Percentiles rank a stretch among this genome's conserved stretches.
Evolutionary conservation across 2,888 invertebrate species (phyloP).

Genomic region (Scaptodrosophila latifasciaeformis): DNA sequence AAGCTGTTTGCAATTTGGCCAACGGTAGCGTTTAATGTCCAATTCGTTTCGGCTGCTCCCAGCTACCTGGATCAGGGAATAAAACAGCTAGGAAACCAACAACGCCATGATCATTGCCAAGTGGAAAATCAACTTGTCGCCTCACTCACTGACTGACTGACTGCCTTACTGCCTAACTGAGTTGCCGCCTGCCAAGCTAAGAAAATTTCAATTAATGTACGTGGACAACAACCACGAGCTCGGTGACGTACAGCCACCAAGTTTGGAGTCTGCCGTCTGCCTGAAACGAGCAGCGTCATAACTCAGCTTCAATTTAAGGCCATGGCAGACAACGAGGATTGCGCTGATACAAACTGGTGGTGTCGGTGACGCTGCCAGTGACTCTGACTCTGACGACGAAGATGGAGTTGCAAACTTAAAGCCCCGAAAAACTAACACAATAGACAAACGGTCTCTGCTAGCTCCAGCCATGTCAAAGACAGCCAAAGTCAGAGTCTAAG

Average conservation of each 20-base stretch:
- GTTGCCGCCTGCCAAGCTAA: slow-evolving; percentile 7
- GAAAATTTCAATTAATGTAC: slow-evolving; percentile 53
- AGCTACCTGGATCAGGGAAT: slow-evolving; percentile 1
- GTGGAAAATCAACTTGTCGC: slow-evolving; percentile 67
- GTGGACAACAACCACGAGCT: neutral
- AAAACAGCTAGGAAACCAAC: no score
- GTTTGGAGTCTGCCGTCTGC: slow-evolving; percentile 4
- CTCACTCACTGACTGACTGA: no score
- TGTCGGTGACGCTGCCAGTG: slow-evolving; percentile 3
- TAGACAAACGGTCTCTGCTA: neutral
- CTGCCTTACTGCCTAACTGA: slow-evolving; percentile 4
- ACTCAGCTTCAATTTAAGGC: slow-evolving; percentile 19
- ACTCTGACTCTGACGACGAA: no score
- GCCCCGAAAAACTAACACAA: slow-evolving; percentile 50
- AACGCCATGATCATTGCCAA: slow-evolving; percentile 19
- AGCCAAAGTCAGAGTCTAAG: no score
- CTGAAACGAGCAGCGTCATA: slow-evolving; percentile 16
- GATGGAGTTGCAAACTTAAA: no score
- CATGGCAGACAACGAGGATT: neutral
- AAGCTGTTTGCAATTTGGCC: slow-evolving; percentile 60
- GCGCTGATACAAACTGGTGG: neutral
- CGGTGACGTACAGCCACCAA: neutral
- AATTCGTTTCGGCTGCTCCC: slow-evolving; percentile 57
- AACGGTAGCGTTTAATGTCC: slow-evolving; percentile 71
- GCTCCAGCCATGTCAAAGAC: slow-evolving; percentile 36